Conservation (phyloP, 2,888 invertebrate species). For the Bellardia pandia region DNA sequence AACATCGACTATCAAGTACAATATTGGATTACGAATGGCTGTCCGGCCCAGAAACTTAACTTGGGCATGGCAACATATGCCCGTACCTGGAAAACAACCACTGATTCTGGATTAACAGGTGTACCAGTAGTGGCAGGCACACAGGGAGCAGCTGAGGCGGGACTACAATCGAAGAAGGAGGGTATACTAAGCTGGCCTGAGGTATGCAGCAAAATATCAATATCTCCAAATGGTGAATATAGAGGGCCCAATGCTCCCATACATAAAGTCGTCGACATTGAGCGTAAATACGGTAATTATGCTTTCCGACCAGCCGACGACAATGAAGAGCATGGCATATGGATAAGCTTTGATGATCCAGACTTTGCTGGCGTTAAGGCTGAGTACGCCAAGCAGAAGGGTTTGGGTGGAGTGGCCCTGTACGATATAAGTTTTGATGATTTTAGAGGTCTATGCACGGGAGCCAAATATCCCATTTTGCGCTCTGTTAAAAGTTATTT, state of each 20-base stretch:
- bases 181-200: slow-evolving; percentile 92
- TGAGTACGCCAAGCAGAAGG: slow-evolving; percentile 88
- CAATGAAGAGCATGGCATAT: slow-evolving; percentile 88
- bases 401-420: slow-evolving; percentile 91
- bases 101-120: slow-evolving; percentile 90
- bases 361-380: slow-evolving; percentile 93
- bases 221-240: slow-evolving; percentile 85
- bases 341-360: slow-evolving; percentile 93
- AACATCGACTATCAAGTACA: slow-evolving; percentile 88
- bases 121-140: slow-evolving; percentile 89
- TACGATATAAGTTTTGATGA: slow-evolving; percentile 91
- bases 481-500: slow-evolving; percentile 76
- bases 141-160: slow-evolving; percentile 89
- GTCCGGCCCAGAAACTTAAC: slow-evolving; percentile 89
- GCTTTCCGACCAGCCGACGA: slow-evolving; percentile 89
- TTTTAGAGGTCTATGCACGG: slow-evolving; percentile 91
- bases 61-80: slow-evolving; percentile 90
- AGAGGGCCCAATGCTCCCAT: slow-evolving; percentile 87
- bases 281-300: slow-evolving; percentile 91
- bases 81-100: slow-evolving; percentile 90
- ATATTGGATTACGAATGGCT: slow-evolving; percentile 86
- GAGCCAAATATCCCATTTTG: slow-evolving; percentile 88
- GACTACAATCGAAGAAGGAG: slow-evolving; percentile 88
- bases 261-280: slow-evolving; percentile 91
- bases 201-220: slow-evolving; percentile 89